These are phyloP conservation scores for Aproaerema taeniolella DNA, from an alignment of 2,888 invertebrate genomes.

Conservation along the genomic window DNA sequence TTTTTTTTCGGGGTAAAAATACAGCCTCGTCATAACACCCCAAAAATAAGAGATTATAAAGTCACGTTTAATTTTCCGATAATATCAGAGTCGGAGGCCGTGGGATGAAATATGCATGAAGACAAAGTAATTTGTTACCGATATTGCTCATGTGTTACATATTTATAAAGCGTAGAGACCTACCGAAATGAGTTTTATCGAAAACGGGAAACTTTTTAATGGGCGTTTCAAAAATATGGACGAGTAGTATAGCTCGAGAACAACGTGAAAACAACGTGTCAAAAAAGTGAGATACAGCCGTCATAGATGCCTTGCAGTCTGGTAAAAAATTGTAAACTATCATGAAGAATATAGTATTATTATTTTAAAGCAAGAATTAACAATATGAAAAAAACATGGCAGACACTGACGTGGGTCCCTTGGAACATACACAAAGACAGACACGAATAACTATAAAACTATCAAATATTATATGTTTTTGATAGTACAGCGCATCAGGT, in stretches of 20 bases:
- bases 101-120: slow-evolving; percentile 57
- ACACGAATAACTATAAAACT: no score
- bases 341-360: no score
- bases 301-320: no score
- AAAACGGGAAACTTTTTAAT: background rate
- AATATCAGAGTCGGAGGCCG: slow-evolving; percentile 35
- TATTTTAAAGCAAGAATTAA: no score
- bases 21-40: no score
- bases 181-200: slow-evolving; percentile 28
- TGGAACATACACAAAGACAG: no score
- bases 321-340: background rate
- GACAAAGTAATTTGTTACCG: slow-evolving; percentile 53
- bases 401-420: no score
- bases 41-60: slow-evolving; percentile 10
- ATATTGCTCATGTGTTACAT: slow-evolving; percentile 38
- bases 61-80: slow-evolving; percentile 46
- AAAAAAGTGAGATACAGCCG: no score
- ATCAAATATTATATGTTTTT: no score
- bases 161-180: slow-evolving; percentile 21
- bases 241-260: background rate
- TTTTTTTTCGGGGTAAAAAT: no score
- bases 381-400: no score
- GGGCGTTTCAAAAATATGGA: background rate
- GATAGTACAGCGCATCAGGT: no score
- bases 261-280: background rate